Evolutionary conservation across 2,797 vertebrate species (phyloP).

Genomic region (Dallia pectoralis): DNA sequence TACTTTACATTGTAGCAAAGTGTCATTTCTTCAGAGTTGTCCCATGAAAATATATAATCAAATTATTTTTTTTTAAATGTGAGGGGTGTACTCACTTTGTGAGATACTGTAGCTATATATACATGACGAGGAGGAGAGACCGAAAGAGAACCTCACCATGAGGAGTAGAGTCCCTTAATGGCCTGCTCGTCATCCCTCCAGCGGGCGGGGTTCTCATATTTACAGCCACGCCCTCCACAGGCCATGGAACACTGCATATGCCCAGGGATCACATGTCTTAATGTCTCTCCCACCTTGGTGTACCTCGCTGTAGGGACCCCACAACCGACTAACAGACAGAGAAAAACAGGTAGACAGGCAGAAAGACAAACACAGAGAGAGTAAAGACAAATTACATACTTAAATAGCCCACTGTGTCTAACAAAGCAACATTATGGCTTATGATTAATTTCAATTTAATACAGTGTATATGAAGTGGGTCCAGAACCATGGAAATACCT

Average conservation of each 20-base stretch:
- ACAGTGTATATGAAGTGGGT: neutral
- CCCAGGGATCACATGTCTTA: conserved; percentile 92
- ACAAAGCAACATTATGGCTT: neutral
- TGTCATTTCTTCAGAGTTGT: no score
- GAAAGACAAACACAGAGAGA: conserved; percentile 1
- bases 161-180: conserved; percentile 92
- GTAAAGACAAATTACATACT: neutral
- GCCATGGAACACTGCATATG: conserved; percentile 97
- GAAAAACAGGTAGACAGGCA: neutral
- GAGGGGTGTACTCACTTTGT: no score
- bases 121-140: conserved; percentile 9
- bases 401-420: neutral
- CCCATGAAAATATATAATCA: no score
- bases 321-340: conserved; percentile 65
- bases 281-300: conserved; percentile 92
- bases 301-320: conserved; percentile 92
- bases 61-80: no score
- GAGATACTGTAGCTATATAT: no score
- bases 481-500: no score
- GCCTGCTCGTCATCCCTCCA: conserved; percentile 93
- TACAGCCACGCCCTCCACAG: conserved; percentile 92
- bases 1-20: no score
- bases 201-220: conserved; percentile 95
- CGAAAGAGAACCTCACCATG: conserved; percentile 77
- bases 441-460: no score